phyloP scores from a whole-genome alignment of 2,797 vertebrate genomes.

The Peromyscus attwateri region DNA sequence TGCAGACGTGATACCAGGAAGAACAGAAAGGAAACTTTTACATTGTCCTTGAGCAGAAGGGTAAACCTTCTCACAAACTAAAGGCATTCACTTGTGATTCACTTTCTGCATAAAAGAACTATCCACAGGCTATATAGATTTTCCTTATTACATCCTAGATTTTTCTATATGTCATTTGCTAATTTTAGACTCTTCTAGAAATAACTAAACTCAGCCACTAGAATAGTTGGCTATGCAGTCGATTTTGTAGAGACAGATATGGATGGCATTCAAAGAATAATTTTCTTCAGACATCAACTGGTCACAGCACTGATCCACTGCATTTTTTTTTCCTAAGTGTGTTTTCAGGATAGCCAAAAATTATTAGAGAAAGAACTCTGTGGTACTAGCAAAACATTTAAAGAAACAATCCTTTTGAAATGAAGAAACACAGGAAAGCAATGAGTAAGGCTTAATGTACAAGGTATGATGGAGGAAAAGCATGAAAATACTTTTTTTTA shows the following conservation, averaged over 20 bases:
- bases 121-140: neutral
- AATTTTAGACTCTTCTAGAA: neutral
- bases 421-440: neutral
- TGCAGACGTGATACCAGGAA: neutral
- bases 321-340: neutral
- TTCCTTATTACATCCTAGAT: neutral
- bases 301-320: neutral
- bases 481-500: neutral
- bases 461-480: neutral
- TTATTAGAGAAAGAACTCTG: neutral
- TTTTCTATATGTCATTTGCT: neutral
- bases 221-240: neutral
- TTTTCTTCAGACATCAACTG: neutral
- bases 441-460: neutral
- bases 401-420: neutral
- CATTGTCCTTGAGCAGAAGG: slow-evolving; percentile 8
- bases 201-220: neutral
- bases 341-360: neutral
- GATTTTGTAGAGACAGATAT: neutral
- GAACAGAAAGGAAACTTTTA: neutral
- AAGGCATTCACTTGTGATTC: neutral
- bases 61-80: slow-evolving; percentile 13
- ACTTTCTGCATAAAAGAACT: neutral
- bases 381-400: neutral
- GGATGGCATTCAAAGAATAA: neutral